phyloP scores from a whole-genome alignment of 2,113 vertebrate species.

The Sinocyclocheilus maitianheensis region DNA sequence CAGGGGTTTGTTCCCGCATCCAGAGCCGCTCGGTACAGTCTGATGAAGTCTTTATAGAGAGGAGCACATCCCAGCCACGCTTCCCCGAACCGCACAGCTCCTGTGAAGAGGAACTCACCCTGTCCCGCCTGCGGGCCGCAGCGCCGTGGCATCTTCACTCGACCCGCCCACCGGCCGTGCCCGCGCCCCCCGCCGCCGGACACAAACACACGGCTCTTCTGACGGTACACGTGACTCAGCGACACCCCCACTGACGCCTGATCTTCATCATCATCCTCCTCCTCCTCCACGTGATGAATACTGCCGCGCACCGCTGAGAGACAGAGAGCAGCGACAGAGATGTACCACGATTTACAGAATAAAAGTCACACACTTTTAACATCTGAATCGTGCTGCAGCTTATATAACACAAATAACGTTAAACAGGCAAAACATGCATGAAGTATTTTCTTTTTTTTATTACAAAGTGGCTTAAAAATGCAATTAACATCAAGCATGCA shows the following conservation, averaged over 20 bases:
- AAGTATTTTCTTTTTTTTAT: no score
- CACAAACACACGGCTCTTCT: conserved; percentile 86
- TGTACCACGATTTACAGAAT: background rate
- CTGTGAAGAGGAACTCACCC: conserved; percentile 87
- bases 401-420: no score
- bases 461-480: no score
- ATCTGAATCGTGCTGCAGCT: background rate
- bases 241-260: conserved; percentile 70
- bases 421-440: no score
- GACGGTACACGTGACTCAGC: conserved; percentile 82
- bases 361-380: background rate
- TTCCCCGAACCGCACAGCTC: conserved; percentile 90
- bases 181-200: conserved; percentile 68
- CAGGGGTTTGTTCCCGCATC: conserved; percentile 86
- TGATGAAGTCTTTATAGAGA: conserved; percentile 87
- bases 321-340: background rate
- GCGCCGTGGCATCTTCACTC: conserved; percentile 74
- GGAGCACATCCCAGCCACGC: conserved; percentile 88
- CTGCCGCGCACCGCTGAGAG: conserved; percentile 82
- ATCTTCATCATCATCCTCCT: conserved; percentile 53
- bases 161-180: conserved; percentile 84
- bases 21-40: conserved; percentile 82
- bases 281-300: conserved; percentile 72
- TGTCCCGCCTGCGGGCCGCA: conserved; percentile 79
- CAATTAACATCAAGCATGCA: no score